Base-by-base conservation (phyloP, 2,113 vertebrate species). In the Leptocoma aspasia region DNA sequence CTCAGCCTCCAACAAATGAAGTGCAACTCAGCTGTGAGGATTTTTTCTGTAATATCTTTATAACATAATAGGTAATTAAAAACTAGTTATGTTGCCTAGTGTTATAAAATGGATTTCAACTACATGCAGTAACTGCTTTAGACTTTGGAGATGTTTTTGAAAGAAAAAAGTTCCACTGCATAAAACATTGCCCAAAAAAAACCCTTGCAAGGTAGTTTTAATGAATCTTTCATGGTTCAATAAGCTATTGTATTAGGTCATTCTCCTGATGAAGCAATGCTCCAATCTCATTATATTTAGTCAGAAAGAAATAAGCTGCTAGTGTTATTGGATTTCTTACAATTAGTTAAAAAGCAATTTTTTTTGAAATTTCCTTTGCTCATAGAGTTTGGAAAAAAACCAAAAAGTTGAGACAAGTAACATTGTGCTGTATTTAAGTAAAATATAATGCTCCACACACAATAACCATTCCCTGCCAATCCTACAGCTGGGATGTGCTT, bases 141-240 rank as follows among this genome's bases (percentile, higher is more conserved):
- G 37, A 42, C 3, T 76, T 56, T 23, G 14, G 30, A 47, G 14
- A 13, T 82, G 19, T 57, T 81, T 50, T 50, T 44, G 37, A 72
- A 35, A 37, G 22, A 33, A 57, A 63, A 57, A 47, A 45, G 28
- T 11, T 33, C 15, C 9, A 23, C 5, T 11, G 16, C 54, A 93
- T 47, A 61, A 94, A 66, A 42, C 6, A 68, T 12, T 37, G 77
- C 47, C 11, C 4, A 14, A 45, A 73, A 73, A 78, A 41, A 86
- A 11, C 2, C 22, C 27, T 75, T 56, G 12, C 66, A 76, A 85
- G 31, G 30, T 78, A 30, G 35, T 81, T 96, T 95, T 91, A 94
- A 97, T 91, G 78, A 91, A 66, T 90, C 68, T 95, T 92, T 95
- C 92, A 90, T 56, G 89, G 90, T 95, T 96, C 95, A 90, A 68